Percentiles rank a stretch among this genome's conserved stretches.
These are phyloP conservation scores for Euzetes globulus DNA, from an alignment of 2,888 invertebrate genomes.

Conservation along the genomic window DNA sequence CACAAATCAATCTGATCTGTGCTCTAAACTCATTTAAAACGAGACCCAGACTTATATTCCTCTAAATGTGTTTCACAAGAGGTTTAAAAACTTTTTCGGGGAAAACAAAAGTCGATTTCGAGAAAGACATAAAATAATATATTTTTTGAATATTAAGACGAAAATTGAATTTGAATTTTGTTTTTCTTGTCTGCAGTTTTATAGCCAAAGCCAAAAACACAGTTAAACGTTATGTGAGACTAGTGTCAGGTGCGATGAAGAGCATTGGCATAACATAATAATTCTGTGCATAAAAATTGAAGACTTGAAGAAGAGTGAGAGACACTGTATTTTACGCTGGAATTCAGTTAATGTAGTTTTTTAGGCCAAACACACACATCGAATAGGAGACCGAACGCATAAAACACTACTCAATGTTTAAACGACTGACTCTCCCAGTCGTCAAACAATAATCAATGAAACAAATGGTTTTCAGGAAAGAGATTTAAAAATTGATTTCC, in stretches of 20 bases:
- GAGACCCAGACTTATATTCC: background rate
- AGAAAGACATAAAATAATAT: background rate
- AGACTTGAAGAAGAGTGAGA: background rate
- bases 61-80: background rate
- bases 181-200: background rate
- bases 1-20: background rate
- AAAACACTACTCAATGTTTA: background rate
- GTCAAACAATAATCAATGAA: constrained; percentile 18
- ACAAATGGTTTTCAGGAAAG: background rate
- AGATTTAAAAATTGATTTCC: constrained; percentile 20
- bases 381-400: background rate
- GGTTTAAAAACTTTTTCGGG: background rate
- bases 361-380: background rate
- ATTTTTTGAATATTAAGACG: background rate
- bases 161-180: background rate
- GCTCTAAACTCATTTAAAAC: background rate
- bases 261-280: background rate
- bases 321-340: background rate
- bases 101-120: background rate
- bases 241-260: constrained; percentile 22
- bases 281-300: background rate
- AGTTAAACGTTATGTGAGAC: background rate
- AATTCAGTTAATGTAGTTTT: background rate
- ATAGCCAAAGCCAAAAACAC: background rate
- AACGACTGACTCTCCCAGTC: background rate